Evolutionary conservation across 2,113 vertebrate genomes (phyloP).

Genomic region (Eolophus roseicapilla): DNA sequence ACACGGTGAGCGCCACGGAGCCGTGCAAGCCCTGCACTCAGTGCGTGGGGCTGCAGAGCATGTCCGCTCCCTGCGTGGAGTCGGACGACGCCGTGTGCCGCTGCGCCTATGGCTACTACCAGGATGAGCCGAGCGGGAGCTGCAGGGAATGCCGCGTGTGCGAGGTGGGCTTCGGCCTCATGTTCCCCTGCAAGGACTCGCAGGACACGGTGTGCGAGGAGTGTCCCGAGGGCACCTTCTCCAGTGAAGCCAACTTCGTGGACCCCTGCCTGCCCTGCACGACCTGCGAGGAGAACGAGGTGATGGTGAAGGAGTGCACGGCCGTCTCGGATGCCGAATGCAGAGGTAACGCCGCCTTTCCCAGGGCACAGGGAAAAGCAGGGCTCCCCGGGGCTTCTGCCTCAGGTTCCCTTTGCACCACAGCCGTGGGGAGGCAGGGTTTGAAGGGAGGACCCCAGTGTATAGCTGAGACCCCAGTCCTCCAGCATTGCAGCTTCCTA

Average conservation of each 20-base stretch:
- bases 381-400: background rate
- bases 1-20: slow-evolving; percentile 86
- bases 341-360: slow-evolving; percentile 69
- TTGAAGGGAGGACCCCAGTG: background rate
- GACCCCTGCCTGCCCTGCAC: slow-evolving; percentile 96
- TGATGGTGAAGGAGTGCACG: slow-evolving; percentile 79
- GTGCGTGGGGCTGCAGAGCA: slow-evolving; percentile 88
- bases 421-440: no score
- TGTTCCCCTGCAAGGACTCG: slow-evolving; percentile 76
- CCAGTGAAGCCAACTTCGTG: slow-evolving; percentile 88
- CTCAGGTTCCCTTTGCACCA: background rate
- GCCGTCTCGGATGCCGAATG: slow-evolving; percentile 79
- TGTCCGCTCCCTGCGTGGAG: slow-evolving; percentile 93
- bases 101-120: slow-evolving; percentile 88
- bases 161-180: slow-evolving; percentile 82
- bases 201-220: slow-evolving; percentile 90
- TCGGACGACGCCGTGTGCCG: slow-evolving; percentile 88
- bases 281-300: slow-evolving; percentile 86
- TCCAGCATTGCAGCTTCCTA: fast-evolving
- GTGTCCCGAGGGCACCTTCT: slow-evolving; percentile 87
- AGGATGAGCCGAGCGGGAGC: slow-evolving; percentile 11
- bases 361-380: fast-evolving
- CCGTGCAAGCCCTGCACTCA: slow-evolving; percentile 83
- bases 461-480: background rate
- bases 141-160: slow-evolving; percentile 86